Evolutionary conservation across 2,797 vertebrate genomes (phyloP).

Genomic region (Megaceryle alcyon): DNA sequence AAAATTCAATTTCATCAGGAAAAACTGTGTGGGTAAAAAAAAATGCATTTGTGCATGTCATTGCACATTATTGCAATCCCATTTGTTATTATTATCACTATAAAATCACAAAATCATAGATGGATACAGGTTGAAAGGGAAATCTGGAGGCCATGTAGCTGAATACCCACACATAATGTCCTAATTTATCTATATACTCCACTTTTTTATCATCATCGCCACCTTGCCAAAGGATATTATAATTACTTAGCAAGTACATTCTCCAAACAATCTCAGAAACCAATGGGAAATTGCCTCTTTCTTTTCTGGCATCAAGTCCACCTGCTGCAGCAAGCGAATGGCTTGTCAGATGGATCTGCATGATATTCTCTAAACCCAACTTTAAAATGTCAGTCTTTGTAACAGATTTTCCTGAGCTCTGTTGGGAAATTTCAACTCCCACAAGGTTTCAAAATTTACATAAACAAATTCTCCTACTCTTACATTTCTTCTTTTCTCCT

Average conservation of each 20-base stretch:
- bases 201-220: not conserved
- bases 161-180: not conserved
- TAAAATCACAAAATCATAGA: not conserved
- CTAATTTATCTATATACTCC: not conserved
- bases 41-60: not conserved
- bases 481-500: slow-evolving; percentile 14
- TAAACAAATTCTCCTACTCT: slow-evolving; percentile 47
- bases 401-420: slow-evolving; percentile 52
- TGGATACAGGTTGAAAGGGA: not conserved
- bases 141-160: not conserved
- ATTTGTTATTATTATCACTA: not conserved
- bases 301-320: slow-evolving; percentile 15
- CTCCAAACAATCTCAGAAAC: not conserved
- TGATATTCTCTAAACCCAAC: slow-evolving; percentile 6
- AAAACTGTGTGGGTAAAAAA: not conserved
- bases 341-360: slow-evolving; percentile 14
- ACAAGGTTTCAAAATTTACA: not conserved
- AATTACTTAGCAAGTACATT: not conserved
- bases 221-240: not conserved
- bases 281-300: not conserved
- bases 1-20: not conserved
- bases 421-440: slow-evolving; percentile 63
- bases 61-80: not conserved
- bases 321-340: not conserved
- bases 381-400: slow-evolving; percentile 55